Evolutionary conservation across 2,113 vertebrate species (phyloP).

Genomic region (Scomber colias): DNA sequence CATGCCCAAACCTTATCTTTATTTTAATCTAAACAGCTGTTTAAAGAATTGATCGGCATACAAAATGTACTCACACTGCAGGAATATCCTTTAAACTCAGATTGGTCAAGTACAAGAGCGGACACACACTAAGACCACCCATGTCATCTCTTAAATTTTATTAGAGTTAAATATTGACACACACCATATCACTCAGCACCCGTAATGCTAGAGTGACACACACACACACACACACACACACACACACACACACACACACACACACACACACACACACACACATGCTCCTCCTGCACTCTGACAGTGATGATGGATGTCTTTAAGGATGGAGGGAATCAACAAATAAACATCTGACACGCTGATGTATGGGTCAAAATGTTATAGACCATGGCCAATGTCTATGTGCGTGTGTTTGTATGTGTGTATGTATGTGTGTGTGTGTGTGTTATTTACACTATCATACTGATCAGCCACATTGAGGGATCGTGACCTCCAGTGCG

Average conservation of each 20-base stretch:
- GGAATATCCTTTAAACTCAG: neutral
- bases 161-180: constrained; percentile 62
- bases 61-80: neutral
- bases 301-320: constrained; percentile 78
- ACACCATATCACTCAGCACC: constrained; percentile 59
- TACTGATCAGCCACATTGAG: constrained; percentile 62
- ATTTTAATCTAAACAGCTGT: neutral
- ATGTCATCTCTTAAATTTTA: constrained; percentile 45
- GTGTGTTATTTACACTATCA: constrained; percentile 47
- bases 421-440: constrained; percentile 30
- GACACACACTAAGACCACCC: constrained; percentile 32
- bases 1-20: no score
- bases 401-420: constrained; percentile 26
- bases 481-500: constrained; percentile 39
- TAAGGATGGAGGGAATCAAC: constrained; percentile 68
- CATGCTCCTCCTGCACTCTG: constrained; percentile 35
- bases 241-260: no score
- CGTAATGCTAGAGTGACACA: constrained; percentile 15
- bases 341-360: constrained; percentile 73
- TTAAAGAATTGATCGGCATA: no score
- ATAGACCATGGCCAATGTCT: constrained; percentile 44
- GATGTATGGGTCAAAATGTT: constrained; percentile 68
- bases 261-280: constrained; percentile 19
- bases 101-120: neutral
- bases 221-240: no score